Percentiles rank a stretch among this genome's conserved stretches.
phyloP scores from a whole-genome alignment of 2,797 vertebrate species.

The Crenichthys baileyi region DNA sequence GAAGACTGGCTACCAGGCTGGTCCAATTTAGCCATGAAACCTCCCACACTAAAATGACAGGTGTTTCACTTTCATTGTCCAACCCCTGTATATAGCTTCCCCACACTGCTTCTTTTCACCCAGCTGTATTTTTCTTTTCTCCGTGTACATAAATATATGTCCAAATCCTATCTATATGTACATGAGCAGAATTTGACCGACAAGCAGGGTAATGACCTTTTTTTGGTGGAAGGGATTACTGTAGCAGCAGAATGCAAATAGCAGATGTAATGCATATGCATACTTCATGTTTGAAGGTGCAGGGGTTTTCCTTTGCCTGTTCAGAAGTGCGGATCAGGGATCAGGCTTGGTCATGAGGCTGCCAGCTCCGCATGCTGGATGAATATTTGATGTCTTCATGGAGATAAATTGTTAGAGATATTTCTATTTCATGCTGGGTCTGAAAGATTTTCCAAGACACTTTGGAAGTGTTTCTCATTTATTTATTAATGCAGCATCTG shows the following conservation, averaged over 20 bases:
- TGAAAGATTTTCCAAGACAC: constrained; percentile 13
- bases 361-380: constrained; percentile 18
- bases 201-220: constrained; percentile 57
- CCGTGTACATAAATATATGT: constrained; percentile 56
- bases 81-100: constrained; percentile 27
- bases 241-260: constrained; percentile 60
- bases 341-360: constrained; percentile 31
- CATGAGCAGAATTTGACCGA: constrained; percentile 51
- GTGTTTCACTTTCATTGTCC: no score
- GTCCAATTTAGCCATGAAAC: no score
- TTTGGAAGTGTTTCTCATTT: constrained; percentile 2
- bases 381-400: constrained; percentile 23
- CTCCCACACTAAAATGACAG: no score
- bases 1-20: no score
- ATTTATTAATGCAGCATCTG: constrained; percentile 31
- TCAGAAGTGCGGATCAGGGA: constrained; percentile 19
- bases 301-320: constrained; percentile 23
- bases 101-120: constrained; percentile 6
- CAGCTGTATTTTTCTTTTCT: constrained; percentile 12
- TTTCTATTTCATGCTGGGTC: constrained; percentile 14
- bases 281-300: constrained; percentile 54
- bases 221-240: constrained; percentile 50
- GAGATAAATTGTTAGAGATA: constrained; percentile 28
- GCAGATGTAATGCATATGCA: constrained; percentile 53
- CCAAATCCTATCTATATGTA: constrained; percentile 39